These are phyloP conservation scores for Lochmaea capreae DNA, from an alignment of 2,888 invertebrate genomes.

Conservation along the genomic window DNA sequence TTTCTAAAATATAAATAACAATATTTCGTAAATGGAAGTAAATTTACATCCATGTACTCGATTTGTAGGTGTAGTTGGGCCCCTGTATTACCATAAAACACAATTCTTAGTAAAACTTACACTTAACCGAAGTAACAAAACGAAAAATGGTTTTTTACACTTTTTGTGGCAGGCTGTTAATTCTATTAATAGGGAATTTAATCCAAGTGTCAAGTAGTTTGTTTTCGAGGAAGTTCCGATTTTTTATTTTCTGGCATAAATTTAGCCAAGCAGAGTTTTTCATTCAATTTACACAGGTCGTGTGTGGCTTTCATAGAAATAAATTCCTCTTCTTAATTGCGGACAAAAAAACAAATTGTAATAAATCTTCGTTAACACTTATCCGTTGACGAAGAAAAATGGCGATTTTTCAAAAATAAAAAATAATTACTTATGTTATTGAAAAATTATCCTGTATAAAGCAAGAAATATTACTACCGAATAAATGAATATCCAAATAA, in stretches of 20 bases:
- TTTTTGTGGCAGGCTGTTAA: conserved; percentile 17
- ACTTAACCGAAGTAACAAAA: not conserved
- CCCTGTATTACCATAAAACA: too few relatives aligned
- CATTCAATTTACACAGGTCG: not conserved
- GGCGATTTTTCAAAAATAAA: not conserved
- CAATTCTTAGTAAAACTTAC: too few relatives aligned
- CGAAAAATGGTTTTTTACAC: conserved; percentile 21
- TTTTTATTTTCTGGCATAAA: conserved; percentile 17
- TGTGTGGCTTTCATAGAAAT: conserved; percentile 3
- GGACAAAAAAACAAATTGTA: not conserved
- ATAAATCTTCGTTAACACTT: conserved; percentile 1
- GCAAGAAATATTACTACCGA: too few relatives aligned
- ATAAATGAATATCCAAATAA: not conserved
- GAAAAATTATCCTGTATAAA: too few relatives aligned
- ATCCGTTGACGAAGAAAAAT: conserved; percentile 1
- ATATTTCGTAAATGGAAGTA: too few relatives aligned
- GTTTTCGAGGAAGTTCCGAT: conserved; percentile 13
- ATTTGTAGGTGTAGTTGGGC: too few relatives aligned
- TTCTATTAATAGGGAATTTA: conserved; percentile 31
- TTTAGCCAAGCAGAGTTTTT: not conserved
- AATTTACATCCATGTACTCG: too few relatives aligned
- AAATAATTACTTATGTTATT: not conserved
- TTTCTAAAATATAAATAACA: too few relatives aligned
- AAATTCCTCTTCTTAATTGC: not conserved
- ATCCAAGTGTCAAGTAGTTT: conserved; percentile 31